Evolutionary conservation across 2,797 vertebrate species (phyloP).

Genomic region (Thunnus albacares): DNA sequence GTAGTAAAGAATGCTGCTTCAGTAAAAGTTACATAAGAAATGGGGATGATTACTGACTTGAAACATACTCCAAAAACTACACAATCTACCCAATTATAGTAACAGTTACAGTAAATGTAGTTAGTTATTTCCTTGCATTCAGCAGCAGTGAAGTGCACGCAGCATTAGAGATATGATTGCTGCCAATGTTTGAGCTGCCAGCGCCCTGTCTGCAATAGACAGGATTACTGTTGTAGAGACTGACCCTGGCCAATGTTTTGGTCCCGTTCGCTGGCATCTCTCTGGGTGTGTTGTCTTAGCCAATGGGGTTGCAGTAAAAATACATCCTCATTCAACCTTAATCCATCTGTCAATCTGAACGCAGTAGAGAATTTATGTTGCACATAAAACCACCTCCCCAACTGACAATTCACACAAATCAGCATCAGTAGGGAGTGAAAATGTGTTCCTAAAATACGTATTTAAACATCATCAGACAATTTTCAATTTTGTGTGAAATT

Average conservation of each 20-base stretch:
- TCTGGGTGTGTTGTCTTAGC: conserved; percentile 27
- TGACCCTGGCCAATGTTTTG: conserved; percentile 32
- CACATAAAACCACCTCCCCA: background rate
- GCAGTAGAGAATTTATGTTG: background rate
- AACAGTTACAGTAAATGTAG: background rate
- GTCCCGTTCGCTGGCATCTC: conserved; percentile 19
- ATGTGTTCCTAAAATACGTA: background rate
- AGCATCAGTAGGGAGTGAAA: background rate
- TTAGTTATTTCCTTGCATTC: background rate
- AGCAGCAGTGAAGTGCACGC: background rate
- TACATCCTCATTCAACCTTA: conserved; percentile 3
- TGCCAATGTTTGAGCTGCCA: background rate
- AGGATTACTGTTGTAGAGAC: conserved; percentile 27
- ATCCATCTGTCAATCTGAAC: conserved; percentile 24
- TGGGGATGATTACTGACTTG: background rate
- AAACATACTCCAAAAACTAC: conserved; percentile 1
- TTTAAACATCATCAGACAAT: background rate
- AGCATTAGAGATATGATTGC: background rate
- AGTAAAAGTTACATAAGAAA: conserved; percentile 2
- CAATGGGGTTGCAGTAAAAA: conserved; percentile 7
- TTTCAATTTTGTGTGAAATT: background rate
- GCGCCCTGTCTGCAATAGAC: conserved; percentile 1
- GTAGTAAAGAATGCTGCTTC: background rate
- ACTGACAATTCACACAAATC: background rate
- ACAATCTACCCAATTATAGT: background rate